Conservation (phyloP, 2,797 vertebrate genomes). For the Lacerta agilis region DNA sequence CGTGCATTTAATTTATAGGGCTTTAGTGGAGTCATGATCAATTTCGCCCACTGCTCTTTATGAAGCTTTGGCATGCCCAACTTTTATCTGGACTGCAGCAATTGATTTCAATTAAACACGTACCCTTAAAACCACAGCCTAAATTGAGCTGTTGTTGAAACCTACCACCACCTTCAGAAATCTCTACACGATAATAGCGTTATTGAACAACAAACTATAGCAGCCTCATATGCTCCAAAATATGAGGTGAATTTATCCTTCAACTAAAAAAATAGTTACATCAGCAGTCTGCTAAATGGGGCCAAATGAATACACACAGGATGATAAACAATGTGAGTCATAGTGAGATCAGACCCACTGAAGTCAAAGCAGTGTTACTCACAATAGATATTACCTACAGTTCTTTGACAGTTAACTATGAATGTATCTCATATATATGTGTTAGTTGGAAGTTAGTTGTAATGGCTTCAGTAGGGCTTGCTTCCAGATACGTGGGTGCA, state of each 20-base stretch:
- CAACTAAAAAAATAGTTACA: background rate
- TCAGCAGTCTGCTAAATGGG: background rate
- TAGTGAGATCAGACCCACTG: too few species aligned
- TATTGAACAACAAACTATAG: too few species aligned
- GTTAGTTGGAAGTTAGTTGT: background rate
- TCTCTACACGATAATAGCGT: too few species aligned
- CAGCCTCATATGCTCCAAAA: too few species aligned
- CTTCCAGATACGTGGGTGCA: background rate
- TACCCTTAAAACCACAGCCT: background rate
- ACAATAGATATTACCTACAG: too few species aligned
- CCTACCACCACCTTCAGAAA: background rate
- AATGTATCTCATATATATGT: background rate
- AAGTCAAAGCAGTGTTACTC: too few species aligned
- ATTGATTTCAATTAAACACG: background rate
- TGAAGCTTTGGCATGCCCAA: background rate
- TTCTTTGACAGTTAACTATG: too few species aligned
- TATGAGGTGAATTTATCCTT: background rate
- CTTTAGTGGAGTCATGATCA: constrained; percentile 4
- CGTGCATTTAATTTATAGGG: background rate
- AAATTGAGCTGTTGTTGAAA: background rate
- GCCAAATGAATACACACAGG: background rate
- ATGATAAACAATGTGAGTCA: too few species aligned
- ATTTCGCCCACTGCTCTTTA: background rate
- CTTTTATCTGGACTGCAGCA: background rate
- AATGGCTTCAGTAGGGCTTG: background rate